Evolutionary conservation across 2,888 invertebrate species (phyloP), one percentile per base, ranked within the genome.

Genomic region (Cryptus armator): DNA sequence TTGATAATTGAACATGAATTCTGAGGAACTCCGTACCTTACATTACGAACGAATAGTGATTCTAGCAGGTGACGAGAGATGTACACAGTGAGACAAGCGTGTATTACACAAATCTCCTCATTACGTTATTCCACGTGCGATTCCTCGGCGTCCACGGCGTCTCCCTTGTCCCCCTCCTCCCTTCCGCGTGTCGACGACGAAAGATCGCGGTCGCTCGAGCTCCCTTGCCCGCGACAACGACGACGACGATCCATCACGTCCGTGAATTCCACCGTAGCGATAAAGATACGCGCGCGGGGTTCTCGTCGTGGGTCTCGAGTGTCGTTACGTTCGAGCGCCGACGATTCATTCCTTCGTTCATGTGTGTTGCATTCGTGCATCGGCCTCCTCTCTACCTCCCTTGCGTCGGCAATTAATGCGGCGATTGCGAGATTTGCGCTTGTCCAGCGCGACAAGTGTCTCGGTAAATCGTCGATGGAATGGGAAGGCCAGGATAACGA

Each of bases 211-310:
- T 87, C 87, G 88, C 72, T 84, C 83, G 79, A 64, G 32, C 84
- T 84, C 81, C 51, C 44, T 62, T n/a, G 64, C 59, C 78, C 46
- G 62, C 37, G 37, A 37, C 37, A 37, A 37, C 81, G 64, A 72
- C 80, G 78, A 85, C 86, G 86, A 81, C 90, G 88, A 90, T 90
- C 88, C 90, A 88, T 90, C 89, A 89, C 88, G 88, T 88, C 75
- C 87, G 87, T 88, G 87, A 90, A 91, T 90, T 89, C 89, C 88
- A 76, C 64, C 86, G 89, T 76, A 32, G 88, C 89, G 90, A 89
- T 83, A 82, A 86, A 85, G 85, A 85, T 86, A 86, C 80, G 53
- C 81, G 78, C 80, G 53, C 81, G 78, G 67, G 53, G 51, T 53
- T 75, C 77, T 56, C 62, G 72, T 62, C 67, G 46, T 64, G n/a